Evolutionary conservation across 2,888 invertebrate species (phyloP), one percentile per base, ranked within the genome.

Genomic region (Amphiduros pacificus): DNA sequence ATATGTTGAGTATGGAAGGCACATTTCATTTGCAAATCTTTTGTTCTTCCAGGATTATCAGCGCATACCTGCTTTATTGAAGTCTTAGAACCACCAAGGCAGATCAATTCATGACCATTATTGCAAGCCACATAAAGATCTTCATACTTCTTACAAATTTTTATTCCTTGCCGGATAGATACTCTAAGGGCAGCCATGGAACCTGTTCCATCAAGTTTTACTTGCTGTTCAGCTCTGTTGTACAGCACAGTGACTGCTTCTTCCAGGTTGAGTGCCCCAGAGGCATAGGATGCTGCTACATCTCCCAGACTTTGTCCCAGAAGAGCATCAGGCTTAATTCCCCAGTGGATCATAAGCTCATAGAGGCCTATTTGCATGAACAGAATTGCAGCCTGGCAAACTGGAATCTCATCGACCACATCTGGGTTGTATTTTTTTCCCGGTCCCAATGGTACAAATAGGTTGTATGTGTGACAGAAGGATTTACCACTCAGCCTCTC

Each of bases 101-200:
- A 62, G 2, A 65, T 31, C 29, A 48, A 61, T 24, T 48, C 55
- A 36, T 50, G 55, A 28, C 61, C 53, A 48, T 67, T 67, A 28
- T 55, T 24, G 50, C 67, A 65, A 27, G 65, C 65, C 6, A 67
- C 52, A 44, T 61, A 57, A 6, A 67, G 32, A 51, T 61, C 59
- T 2, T 55, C 40, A 20, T 55, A 50, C 14, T 44, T 20, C 27
- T 50, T 49, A n/a, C 36, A 40, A 14, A 65, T 26, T 31, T 55
- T 20, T 32, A 55, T 57, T 17, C 32, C 65, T 50, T 60, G 53
- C 29, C 60, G 60, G n/a, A 17, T 14, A 14, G 51, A 24, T 22
- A 63, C 31, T 27, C 65, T 54, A 2, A 49, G 31, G 20, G 65
- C 65, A 22, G 65, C 65, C 65, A 65, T 65, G 11, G 65, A 27